A percentile compares a stretch with the other conserved stretches of the same genome.
These are phyloP conservation scores for Scartelaos histophorus DNA, from an alignment of 2,113 vertebrate species.

Conservation along the genomic window DNA sequence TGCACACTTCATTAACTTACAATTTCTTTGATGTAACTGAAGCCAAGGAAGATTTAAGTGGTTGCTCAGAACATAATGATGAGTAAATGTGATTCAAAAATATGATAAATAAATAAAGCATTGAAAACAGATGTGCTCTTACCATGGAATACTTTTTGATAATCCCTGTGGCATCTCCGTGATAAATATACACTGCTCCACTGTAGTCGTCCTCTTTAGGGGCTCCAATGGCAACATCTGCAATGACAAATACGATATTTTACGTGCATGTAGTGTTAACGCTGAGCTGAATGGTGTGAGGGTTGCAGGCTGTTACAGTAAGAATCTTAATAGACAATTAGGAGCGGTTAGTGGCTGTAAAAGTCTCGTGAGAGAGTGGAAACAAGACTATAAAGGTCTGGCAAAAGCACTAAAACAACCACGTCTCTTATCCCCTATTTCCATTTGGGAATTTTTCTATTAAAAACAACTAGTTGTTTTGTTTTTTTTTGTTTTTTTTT, in stretches of 20 bases:
- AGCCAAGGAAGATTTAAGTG: not conserved
- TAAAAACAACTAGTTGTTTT: slow-evolving; percentile 13
- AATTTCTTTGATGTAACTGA: slow-evolving; percentile 3
- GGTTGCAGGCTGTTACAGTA: slow-evolving; percentile 57
- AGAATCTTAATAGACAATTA: slow-evolving; percentile 68
- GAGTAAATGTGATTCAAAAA: not conserved
- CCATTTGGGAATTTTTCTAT: slow-evolving; percentile 36
- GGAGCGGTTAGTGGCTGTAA: slow-evolving; percentile 65
- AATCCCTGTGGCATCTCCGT: slow-evolving; percentile 85
- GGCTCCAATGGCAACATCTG: slow-evolving; percentile 94
- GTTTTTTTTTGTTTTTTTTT: no score
- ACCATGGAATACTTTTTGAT: slow-evolving; percentile 93
- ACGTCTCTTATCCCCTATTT: slow-evolving; percentile 36
- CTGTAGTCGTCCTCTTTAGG: slow-evolving; percentile 90
- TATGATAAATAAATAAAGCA: not conserved
- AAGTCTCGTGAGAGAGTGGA: slow-evolving; percentile 62
- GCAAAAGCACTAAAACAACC: slow-evolving; percentile 50
- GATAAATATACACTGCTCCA: slow-evolving; percentile 94
- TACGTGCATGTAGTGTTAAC: slow-evolving; percentile 26
- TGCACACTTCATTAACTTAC: not conserved
- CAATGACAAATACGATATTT: slow-evolving; percentile 31
- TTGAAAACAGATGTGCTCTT: slow-evolving; percentile 32
- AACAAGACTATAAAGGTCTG: slow-evolving; percentile 65
- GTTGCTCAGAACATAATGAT: not conserved
- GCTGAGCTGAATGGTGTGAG: slow-evolving; percentile 39